These are phyloP conservation scores for Osmerus mordax DNA, from an alignment of 2,113 vertebrate species.

Conservation along the genomic window DNA sequence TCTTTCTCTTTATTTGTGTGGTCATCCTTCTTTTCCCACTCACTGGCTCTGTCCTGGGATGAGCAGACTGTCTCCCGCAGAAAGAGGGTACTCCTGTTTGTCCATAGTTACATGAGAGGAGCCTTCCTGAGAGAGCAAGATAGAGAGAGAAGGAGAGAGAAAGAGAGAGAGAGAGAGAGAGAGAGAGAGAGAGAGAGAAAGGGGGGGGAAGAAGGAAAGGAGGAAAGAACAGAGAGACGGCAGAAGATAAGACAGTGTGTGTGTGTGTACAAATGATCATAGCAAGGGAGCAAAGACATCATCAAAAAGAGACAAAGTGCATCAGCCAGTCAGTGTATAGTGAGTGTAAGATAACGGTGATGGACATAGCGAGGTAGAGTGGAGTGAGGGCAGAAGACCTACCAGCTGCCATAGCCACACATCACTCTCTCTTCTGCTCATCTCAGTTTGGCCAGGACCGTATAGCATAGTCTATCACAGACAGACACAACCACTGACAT, in stretches of 20 bases:
- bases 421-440: conserved; percentile 66
- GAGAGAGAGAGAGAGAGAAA: not conserved
- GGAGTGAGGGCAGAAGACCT: conserved; percentile 24
- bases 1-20: not conserved
- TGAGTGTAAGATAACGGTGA: not conserved
- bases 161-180: not conserved
- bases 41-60: conserved; percentile 75
- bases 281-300: not conserved
- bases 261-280: not conserved
- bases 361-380: not conserved
- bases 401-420: conserved; percentile 95
- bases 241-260: no score
- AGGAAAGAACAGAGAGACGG: not conserved
- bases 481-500: not conserved
- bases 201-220: not conserved
- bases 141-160: not conserved
- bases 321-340: not conserved
- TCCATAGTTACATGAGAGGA: conserved; percentile 71
- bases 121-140: conserved; percentile 77
- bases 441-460: conserved; percentile 76
- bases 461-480: conserved; percentile 72
- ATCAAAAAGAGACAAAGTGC: not conserved
- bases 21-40: conserved; percentile 53
- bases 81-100: conserved; percentile 64
- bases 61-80: conserved; percentile 81